Percentiles rank a stretch among this genome's conserved stretches.
Conservation (phyloP, 1,140 invertebrate species). For the Protaetia brevitarsis region DNA sequence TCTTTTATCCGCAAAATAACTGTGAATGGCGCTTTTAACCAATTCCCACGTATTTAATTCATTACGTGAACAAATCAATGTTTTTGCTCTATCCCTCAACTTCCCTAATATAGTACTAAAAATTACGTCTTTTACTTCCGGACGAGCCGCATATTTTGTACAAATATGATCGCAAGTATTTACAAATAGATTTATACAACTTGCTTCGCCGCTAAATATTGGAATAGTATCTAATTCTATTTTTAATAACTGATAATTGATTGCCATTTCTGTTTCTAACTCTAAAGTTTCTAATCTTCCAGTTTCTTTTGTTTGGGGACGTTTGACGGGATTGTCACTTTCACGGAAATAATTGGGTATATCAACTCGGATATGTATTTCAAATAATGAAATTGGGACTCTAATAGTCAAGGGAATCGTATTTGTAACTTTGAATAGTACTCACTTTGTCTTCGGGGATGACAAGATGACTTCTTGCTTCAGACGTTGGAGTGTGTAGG, state of each 20-base stretch:
- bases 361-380: neutral
- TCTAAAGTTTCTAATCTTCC: neutral
- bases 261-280: neutral
- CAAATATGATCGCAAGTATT: neutral
- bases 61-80: neutral
- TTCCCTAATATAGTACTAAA: neutral
- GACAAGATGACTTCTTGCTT: no score
- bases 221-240: neutral
- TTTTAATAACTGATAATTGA: neutral
- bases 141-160: neutral
- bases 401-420: neutral
- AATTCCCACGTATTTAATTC: conserved; percentile 2
- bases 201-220: neutral
- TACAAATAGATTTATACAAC: conserved; percentile 7
- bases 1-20: conserved; percentile 11
- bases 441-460: no score
- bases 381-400: neutral
- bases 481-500: no score
- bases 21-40: neutral
- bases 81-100: conserved; percentile 2
- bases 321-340: neutral
- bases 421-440: neutral
- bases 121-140: neutral
- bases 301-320: neutral
- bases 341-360: neutral